Percentiles rank a stretch among this genome's conserved stretches.
phyloP scores from a whole-genome alignment of 2,797 vertebrate genomes.

The Danio aesculapii region DNA sequence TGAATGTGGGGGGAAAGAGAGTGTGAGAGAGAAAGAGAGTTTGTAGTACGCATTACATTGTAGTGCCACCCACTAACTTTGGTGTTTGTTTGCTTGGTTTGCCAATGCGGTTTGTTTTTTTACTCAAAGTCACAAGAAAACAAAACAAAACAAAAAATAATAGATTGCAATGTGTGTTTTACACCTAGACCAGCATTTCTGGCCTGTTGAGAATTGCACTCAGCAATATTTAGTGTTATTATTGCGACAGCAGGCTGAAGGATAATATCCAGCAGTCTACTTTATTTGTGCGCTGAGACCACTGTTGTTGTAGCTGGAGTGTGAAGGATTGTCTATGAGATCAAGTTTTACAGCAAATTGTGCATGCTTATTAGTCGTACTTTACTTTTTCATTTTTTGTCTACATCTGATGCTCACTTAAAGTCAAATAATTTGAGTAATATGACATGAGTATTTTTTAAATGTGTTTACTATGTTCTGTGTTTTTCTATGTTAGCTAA shows the following conservation, averaged over 20 bases:
- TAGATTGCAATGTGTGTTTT: conserved; percentile 74
- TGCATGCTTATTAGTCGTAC: too few species aligned
- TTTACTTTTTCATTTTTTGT: too few species aligned
- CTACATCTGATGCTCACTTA: too few species aligned
- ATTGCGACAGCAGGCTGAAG: conserved; percentile 56
- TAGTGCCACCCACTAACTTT: conserved; percentile 39
- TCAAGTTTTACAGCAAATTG: not conserved
- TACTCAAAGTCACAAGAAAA: conserved; percentile 80
- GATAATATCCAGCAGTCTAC: conserved; percentile 56
- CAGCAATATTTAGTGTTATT: conserved; percentile 63
- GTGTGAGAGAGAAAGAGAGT: conserved; percentile 25
- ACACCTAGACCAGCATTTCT: conserved; percentile 77
- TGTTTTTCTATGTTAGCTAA: too few species aligned
- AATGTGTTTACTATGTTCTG: too few species aligned
- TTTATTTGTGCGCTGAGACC: conserved; percentile 45
- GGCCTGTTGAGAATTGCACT: conserved; percentile 61
- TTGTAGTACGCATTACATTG: conserved; percentile 27
- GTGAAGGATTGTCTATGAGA: not conserved
- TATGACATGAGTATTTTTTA: too few species aligned
- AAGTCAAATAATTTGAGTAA: too few species aligned
- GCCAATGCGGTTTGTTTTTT: conserved; percentile 79
- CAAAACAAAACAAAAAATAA: conserved; percentile 12
- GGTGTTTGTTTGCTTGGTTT: conserved; percentile 67
- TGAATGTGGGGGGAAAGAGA: conserved; percentile 38
- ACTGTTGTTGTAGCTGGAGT: conserved; percentile 43